phyloP scores from a whole-genome alignment of 2,797 vertebrate genomes.

The Amazona ochrocephala region DNA sequence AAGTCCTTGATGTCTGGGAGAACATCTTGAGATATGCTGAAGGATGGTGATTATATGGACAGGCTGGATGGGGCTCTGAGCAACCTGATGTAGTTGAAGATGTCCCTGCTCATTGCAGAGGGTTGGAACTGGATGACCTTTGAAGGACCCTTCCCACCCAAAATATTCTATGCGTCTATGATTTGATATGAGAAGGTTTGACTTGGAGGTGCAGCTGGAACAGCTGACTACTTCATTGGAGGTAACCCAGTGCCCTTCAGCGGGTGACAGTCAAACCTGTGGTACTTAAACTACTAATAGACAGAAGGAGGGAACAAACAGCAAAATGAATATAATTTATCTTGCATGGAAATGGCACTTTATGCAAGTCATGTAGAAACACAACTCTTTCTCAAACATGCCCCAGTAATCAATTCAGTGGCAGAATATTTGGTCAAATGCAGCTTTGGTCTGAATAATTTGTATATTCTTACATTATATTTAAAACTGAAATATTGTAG shows the following conservation, averaged over 20 bases:
- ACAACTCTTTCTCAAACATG: background rate
- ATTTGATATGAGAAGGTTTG: background rate
- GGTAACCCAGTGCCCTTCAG: background rate
- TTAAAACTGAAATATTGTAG: background rate
- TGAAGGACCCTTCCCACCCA: background rate
- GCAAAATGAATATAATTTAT: background rate
- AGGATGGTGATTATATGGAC: background rate
- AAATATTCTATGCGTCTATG: background rate
- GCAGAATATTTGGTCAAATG: background rate
- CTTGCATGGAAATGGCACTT: rapidly evolving
- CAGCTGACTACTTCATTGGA: background rate
- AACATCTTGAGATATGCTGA: background rate
- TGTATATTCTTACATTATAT: background rate
- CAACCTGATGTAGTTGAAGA: background rate
- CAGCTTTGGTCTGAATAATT: background rate
- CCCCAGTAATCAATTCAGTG: background rate
- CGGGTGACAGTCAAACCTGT: background rate
- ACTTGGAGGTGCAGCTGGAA: background rate
- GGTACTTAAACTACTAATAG: background rate
- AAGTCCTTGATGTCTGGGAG: background rate
- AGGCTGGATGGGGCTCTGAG: background rate
- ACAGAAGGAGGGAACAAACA: background rate
- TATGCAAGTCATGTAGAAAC: background rate
- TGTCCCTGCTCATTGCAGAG: background rate
- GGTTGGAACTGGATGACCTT: background rate